Percentiles rank a stretch among this genome's conserved stretches.
phyloP scores from a whole-genome alignment of 2,797 vertebrate species.

The Smutsia temminckii region DNA sequence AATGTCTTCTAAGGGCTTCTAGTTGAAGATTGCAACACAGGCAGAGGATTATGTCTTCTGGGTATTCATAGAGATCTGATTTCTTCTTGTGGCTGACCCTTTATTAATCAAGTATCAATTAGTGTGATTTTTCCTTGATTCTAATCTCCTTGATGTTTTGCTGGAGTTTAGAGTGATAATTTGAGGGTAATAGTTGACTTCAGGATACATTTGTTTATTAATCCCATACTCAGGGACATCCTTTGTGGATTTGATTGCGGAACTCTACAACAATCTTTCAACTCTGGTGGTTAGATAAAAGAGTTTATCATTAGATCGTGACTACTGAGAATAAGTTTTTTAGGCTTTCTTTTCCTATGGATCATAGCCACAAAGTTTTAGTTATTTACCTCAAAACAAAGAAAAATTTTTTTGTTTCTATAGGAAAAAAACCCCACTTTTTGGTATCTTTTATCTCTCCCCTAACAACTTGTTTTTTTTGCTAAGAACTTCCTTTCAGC shows the following conservation, averaged over 20 bases:
- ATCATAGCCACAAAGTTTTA: background rate
- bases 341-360: background rate
- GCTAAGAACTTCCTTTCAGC: background rate
- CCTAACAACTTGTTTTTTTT: background rate
- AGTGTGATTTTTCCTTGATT: slow-evolving; percentile 39
- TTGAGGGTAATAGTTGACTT: slow-evolving; percentile 45
- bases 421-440: background rate
- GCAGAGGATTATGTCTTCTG: background rate
- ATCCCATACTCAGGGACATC: slow-evolving; percentile 58
- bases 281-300: slow-evolving; percentile 67
- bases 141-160: slow-evolving; percentile 58
- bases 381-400: background rate
- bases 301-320: slow-evolving; percentile 57
- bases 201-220: slow-evolving; percentile 59
- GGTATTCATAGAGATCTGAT: slow-evolving; percentile 18
- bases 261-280: slow-evolving; percentile 75
- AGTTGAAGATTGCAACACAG: background rate
- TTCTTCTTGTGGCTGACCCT: slow-evolving; percentile 41
- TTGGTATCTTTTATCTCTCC: background rate
- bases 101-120: slow-evolving; percentile 60
- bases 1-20: background rate
- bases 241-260: slow-evolving; percentile 73
- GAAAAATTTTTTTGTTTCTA: background rate
- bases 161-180: slow-evolving; percentile 51
- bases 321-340: slow-evolving; percentile 51